Percentiles rank a stretch among this genome's conserved stretches.
Evolutionary conservation across 2,797 vertebrate genomes (phyloP).

Genomic region (Salmo trutta): DNA sequence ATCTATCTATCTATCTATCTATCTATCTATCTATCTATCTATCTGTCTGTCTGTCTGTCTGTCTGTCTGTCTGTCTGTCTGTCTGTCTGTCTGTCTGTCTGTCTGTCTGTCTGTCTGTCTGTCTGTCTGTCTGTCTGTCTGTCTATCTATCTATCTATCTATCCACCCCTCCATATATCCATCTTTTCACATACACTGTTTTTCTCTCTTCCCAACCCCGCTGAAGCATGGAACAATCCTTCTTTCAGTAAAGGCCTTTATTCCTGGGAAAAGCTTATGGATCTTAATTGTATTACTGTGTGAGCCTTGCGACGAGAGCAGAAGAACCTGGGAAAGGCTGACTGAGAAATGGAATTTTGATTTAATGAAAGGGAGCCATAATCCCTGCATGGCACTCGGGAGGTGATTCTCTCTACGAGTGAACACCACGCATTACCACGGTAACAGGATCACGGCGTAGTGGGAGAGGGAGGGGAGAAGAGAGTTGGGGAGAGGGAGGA

Average conservation of each 20-base stretch:
- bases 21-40: too few species aligned
- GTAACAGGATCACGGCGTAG: conserved; percentile 8
- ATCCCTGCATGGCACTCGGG: conserved; percentile 58
- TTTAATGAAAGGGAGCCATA: conserved; percentile 65
- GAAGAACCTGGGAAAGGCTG: conserved; percentile 44
- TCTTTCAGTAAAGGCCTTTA: conserved; percentile 58
- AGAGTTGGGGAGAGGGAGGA: background rate
- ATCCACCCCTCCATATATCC: conserved; percentile 47
- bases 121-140: too few species aligned
- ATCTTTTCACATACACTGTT: conserved; percentile 27
- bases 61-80: too few species aligned
- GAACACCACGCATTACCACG: conserved; percentile 6
- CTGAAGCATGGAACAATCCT: conserved; percentile 63
- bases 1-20: conserved; percentile 24
- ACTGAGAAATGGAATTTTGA: conserved; percentile 73
- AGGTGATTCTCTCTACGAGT: conserved; percentile 47
- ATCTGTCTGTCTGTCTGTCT: background rate
- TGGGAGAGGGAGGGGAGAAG: conserved; percentile 16
- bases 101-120: too few species aligned
- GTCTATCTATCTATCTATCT: too few species aligned
- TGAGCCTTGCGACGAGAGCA: conserved; percentile 38
- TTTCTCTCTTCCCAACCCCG: conserved; percentile 48
- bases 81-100: too few species aligned
- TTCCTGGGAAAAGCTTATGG: conserved; percentile 70
- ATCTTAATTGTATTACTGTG: conserved; percentile 77